Evolutionary conservation across 2,797 vertebrate species (phyloP), one percentile per base, ranked within the genome.

Genomic region (Sus cebifrons): DNA sequence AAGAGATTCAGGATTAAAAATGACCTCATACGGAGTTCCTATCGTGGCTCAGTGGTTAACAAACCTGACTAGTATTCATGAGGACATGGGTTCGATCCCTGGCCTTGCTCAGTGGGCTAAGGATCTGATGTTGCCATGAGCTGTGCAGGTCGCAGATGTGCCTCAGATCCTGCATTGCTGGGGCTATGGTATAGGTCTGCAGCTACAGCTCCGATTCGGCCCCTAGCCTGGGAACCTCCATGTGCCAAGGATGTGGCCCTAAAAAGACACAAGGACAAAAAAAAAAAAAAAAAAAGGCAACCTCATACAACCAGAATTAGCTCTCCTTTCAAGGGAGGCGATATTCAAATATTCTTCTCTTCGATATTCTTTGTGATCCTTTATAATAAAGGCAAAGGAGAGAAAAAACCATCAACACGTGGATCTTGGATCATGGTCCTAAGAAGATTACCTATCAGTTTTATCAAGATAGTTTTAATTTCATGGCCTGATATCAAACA

Each of bases 391-490:
- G 23, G 36, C 40, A 18, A 62, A 95, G 40, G 29, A 65, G 0
- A 64, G 64, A 17, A 32, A 82, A 27, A 82, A 0, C 3, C 12
- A 78, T 27, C 78, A 75, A 40, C 17, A 25, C 13, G 10, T 32
- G 40, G 49, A 62, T 25, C 32, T 65, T 44, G 70, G 29, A 87
- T 32, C 32, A 21, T 8, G n/a, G 23, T 29, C 75, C 12, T 23
- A 25, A 49, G 58, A 86, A 77, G 56, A 75, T 58, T 78, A 70
- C n/a, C 29, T 36, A 73, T 77, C 56, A 84, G 10, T 54, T 64
- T 92, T 82, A 81, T 86, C 21, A 94, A 67, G 70, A 54, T 4
- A 65, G 65, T 91, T 93, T 95, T 78, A 86, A 82, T 89, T 91
- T 86, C 64, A 74, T 56, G 62, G 64, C 62, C 73, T 68, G 36